Evolutionary conservation across 92 coral and sea anemone species (phyloP), one percentile per base, ranked within the genome.

Genomic region (Epizoanthus rinbou): DNA sequence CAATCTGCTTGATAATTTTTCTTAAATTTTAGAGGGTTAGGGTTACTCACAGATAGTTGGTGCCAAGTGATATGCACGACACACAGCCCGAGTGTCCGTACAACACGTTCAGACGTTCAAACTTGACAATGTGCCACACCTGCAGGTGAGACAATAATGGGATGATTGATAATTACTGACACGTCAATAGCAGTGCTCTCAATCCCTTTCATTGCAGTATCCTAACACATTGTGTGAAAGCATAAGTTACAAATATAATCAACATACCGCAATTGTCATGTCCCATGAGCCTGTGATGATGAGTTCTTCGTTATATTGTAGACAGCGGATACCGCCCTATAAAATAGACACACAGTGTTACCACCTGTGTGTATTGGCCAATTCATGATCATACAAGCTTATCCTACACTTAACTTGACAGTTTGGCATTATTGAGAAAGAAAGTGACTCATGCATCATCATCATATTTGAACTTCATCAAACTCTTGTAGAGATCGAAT

Each of bases 71-170:
- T 69, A 97, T 75, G 70, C 98, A 94, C 8, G 99, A 97, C 0
- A 97, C 98, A 50, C 99, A 97, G 31, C 98, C 99, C 3, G 75
- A 63, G 84, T 97, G 99, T 8, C 99, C 99, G 74, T 85, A 91
- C 31, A 97, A 79, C 4, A 97, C 94, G 8, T 73, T 87, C 13
- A 94, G 74, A 64, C 98, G 82, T 19, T 87, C 82, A 62, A 97
- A 97, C 85, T 90, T 91, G 8, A 97, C 99, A 25, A 97, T 90
- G 75, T 97, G 91, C 99, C 99, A 97, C 53, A 97, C 93, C 98
- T 95, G 64, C 10, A 56, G 88, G 21, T 17, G 35, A 6, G 65
- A 67, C 62, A 3, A n/a, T 17, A 23, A 47, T 50, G 8, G 18
- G 24, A 53, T 47, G 13, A 25, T 5, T 37, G 43, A 37, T 37